A percentile compares a stretch with the other conserved stretches of the same genome.
phyloP scores from a whole-genome alignment of 2,113 vertebrate genomes.

The Leptodactylus fuscus region DNA sequence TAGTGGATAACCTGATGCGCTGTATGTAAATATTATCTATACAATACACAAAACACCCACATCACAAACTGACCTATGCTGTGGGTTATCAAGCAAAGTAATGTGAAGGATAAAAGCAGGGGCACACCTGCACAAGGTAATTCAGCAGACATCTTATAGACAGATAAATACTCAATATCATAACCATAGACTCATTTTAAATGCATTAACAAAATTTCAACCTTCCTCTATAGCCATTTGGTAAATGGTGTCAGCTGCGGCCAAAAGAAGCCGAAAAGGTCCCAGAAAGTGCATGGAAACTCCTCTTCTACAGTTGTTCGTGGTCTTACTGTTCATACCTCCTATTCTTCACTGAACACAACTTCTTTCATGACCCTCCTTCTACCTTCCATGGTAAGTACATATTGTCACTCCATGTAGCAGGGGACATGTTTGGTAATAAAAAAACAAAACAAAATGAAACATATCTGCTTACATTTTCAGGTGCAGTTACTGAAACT shows the following conservation, averaged over 20 bases:
- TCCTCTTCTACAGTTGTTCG: slow-evolving; percentile 89
- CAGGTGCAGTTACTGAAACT: neutral
- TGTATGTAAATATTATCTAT: no score
- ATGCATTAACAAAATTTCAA: neutral
- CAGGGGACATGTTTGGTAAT: no score
- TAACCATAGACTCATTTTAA: neutral
- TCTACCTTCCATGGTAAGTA: slow-evolving; percentile 87
- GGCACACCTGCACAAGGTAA: neutral
- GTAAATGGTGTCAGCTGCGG: slow-evolving; percentile 80
- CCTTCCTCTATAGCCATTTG: slow-evolving; percentile 81
- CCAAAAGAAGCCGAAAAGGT: slow-evolving; percentile 92
- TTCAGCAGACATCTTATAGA: neutral
- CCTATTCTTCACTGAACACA: slow-evolving; percentile 90
- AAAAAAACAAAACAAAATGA: no score
- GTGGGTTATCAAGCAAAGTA: no score
- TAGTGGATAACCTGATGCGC: no score
- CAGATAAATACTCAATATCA: neutral
- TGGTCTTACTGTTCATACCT: slow-evolving; percentile 93
- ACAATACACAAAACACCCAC: no score
- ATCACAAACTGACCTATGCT: no score
- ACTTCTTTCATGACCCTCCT: slow-evolving; percentile 91
- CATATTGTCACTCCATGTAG: neutral
- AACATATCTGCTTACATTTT: no score
- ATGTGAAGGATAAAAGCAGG: no score
- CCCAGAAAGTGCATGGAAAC: slow-evolving; percentile 97